Conservation (phyloP, 2,113 vertebrate genomes). For the Meles meles region DNA sequence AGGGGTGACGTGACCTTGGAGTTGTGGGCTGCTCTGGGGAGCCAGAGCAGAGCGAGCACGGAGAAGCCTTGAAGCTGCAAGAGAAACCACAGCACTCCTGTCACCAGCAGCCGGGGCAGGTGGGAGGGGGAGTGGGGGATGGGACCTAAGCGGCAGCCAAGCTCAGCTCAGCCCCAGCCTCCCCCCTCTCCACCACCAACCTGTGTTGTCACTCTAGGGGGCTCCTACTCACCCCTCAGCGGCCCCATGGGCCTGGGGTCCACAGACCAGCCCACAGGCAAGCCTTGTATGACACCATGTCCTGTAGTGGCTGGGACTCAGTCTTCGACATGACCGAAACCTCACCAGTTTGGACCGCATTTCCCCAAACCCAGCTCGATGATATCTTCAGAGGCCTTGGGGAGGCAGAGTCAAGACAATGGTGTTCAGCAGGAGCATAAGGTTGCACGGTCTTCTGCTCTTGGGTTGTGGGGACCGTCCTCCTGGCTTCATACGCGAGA, state of each 20-base stretch:
- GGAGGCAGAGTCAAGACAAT: neutral
- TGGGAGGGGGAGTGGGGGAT: neutral
- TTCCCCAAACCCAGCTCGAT: neutral
- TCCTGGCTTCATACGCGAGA: fast-evolving
- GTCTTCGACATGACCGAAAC: neutral
- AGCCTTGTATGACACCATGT: fast-evolving
- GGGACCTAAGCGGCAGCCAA: neutral
- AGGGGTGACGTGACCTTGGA: neutral
- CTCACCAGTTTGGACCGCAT: neutral
- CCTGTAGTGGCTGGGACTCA: neutral
- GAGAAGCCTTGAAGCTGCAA: neutral
- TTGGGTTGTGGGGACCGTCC: fast-evolving
- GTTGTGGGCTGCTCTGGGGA: neutral
- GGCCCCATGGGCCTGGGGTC: neutral
- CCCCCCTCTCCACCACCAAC: neutral
- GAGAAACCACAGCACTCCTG: constrained; percentile 18
- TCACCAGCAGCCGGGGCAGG: neutral
- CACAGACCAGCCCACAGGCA: neutral
- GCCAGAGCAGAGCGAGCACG: neutral
- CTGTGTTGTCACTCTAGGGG: fast-evolving
- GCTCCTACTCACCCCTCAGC: neutral
- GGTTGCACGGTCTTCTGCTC: neutral
- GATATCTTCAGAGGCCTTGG: neutral
- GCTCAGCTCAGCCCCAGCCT: neutral
- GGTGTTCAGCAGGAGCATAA: neutral